These are phyloP conservation scores for Choloepus didactylus DNA, from an alignment of 2,797 vertebrate species.

Conservation along the genomic window DNA sequence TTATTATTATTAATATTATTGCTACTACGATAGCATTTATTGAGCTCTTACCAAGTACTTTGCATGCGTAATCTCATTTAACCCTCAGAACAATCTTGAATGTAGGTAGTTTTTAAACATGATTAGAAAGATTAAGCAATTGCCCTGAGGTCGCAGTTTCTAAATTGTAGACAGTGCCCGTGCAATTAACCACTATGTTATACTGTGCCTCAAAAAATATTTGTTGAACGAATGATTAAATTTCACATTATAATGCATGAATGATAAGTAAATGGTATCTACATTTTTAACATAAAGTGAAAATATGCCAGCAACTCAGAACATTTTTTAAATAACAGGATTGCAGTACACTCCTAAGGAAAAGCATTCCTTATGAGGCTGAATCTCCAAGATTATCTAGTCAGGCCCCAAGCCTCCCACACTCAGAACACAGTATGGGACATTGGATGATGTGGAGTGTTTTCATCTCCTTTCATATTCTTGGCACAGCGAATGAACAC, in stretches of 20 bases:
- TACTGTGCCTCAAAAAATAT: constrained; percentile 71
- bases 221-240: constrained; percentile 76
- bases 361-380: constrained; percentile 72
- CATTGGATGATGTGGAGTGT: constrained; percentile 80
- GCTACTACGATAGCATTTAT: constrained; percentile 6
- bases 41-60: constrained; percentile 51
- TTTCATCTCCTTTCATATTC: constrained; percentile 81
- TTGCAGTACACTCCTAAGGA: constrained; percentile 66
- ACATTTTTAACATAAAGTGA: constrained; percentile 80
- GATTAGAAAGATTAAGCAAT: constrained; percentile 59
- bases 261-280: constrained; percentile 77
- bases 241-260: constrained; percentile 73
- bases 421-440: constrained; percentile 80
- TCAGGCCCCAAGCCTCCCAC: constrained; percentile 80
- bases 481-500: constrained; percentile 83
- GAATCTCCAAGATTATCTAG: constrained; percentile 67
- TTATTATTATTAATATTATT: not conserved
- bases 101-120: constrained; percentile 19
- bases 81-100: constrained; percentile 16
- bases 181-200: constrained; percentile 61
- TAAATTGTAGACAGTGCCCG: constrained; percentile 46
- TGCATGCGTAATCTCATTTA: constrained; percentile 57
- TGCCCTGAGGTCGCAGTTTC: constrained; percentile 40
- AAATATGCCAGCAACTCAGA: constrained; percentile 76
- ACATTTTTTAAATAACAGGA: constrained; percentile 70